phyloP scores from a whole-genome alignment of 2,797 vertebrate species.

The Nasua narica region DNA sequence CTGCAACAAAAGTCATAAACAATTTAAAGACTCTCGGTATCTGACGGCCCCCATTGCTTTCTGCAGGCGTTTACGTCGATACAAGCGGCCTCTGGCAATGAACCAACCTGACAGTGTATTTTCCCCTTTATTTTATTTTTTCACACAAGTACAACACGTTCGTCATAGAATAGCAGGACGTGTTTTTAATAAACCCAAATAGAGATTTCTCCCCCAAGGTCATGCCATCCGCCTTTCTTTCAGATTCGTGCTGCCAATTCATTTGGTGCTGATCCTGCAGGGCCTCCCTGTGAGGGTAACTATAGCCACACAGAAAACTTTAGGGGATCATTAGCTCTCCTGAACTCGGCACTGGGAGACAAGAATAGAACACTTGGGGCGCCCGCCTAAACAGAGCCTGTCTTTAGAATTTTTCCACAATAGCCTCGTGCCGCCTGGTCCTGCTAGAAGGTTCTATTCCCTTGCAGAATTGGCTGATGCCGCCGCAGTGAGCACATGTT shows the following conservation, averaged over 20 bases:
- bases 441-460: background rate
- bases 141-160: background rate
- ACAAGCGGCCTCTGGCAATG: background rate
- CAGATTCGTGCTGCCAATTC: background rate
- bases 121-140: constrained; percentile 3
- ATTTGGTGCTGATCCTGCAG: fast-evolving
- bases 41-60: background rate
- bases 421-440: fast-evolving
- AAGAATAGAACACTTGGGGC: background rate
- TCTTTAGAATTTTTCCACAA: background rate
- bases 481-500: fast-evolving
- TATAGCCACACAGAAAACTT: background rate
- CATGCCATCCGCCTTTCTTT: background rate
- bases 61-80: background rate
- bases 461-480: background rate
- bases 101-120: background rate
- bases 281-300: background rate
- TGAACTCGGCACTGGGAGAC: background rate
- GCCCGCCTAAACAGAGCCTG: background rate
- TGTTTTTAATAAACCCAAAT: constrained; percentile 50
- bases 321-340: background rate
- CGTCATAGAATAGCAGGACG: background rate
- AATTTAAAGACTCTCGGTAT: background rate
- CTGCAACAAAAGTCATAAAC: background rate
- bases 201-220: constrained; percentile 37